These are phyloP conservation scores for Melipona quadrifasciata DNA, from an alignment of 1,140 invertebrate genomes.

Conservation along the genomic window DNA sequence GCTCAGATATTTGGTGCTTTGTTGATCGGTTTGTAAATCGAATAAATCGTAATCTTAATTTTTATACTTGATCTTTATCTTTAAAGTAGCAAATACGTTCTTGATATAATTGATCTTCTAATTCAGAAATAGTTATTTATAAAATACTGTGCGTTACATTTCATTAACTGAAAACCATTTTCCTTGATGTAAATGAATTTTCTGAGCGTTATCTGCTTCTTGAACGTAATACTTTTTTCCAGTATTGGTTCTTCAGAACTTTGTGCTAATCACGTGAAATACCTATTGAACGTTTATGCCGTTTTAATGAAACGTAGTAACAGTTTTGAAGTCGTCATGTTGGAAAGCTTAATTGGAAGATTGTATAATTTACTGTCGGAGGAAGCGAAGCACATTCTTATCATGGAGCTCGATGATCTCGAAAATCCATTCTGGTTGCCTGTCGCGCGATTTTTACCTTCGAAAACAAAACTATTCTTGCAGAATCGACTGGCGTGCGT, in stretches of 20 bases:
- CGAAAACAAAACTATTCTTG: slow-evolving; percentile 51
- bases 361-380: slow-evolving; percentile 70
- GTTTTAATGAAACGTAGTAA: slow-evolving; percentile 59
- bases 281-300: slow-evolving; percentile 69
- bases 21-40: slow-evolving; percentile 68
- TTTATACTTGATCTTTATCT: background rate
- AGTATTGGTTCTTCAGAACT: slow-evolving; percentile 73
- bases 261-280: slow-evolving; percentile 70
- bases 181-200: background rate
- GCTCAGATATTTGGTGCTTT: slow-evolving; percentile 75
- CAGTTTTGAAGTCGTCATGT: slow-evolving; percentile 65
- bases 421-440: slow-evolving; percentile 52
- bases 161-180: background rate
- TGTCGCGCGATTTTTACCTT: slow-evolving; percentile 51
- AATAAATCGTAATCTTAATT: background rate
- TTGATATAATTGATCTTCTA: background rate
- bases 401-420: slow-evolving; percentile 57
- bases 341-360: slow-evolving; percentile 69
- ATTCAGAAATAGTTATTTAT: background rate
- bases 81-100: background rate
- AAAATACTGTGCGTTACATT: background rate
- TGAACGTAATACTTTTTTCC: slow-evolving; percentile 33
- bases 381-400: slow-evolving; percentile 61
- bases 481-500: slow-evolving; percentile 31
- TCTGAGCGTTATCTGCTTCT: background rate